Base-by-base conservation (phyloP, 2,113 vertebrate genomes). In the Hypomesus transpacificus region DNA sequence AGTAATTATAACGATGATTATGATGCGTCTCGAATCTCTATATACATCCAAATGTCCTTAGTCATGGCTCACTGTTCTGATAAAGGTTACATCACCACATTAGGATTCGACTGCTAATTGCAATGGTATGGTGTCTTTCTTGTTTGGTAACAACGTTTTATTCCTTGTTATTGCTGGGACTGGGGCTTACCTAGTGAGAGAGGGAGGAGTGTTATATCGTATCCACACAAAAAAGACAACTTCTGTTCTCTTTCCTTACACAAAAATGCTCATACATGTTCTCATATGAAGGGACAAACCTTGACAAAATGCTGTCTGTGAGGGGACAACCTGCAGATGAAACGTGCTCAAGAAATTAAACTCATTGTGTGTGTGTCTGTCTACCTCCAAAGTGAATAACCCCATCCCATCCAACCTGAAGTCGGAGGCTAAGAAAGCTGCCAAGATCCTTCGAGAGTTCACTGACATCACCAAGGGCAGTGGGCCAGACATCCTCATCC, bases 401-500 rank as follows among this genome's bases (percentile, higher is more conserved):
- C 96, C 97, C 21, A 95, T 99, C 84, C 97, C 97, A 60, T 94
- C 94, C 66, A 96, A 95, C 75, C 71, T 99, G 77, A 95, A 92
- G 81, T 98, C 97, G 1, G 97, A 99, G 91, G 90, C 95, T 18
- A 99, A 95, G 89, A 99, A 99, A 70, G 96, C 95, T 22, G 95
- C 95, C 69, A 98, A 96, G 91, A 98, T 99, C 87, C 88, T 99
- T 53, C 87, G 93, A 87, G 95, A 98, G 69, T 99, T 98, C 89
- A 99, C 97, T 0, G 94, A 98, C 80, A 96, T 98, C 89, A 93
- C 94, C 83, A 95, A 92, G 70, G 86, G 97, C 84, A 90, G 87
- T 72, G 96, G 97, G 59, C 95, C 95, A 0, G 97, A 98, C 89
- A 98, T 95, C 82, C 95, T 99, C 69, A 99, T 99, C 88, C 97